phyloP scores from a whole-genome alignment of 2,113 vertebrate species.

The Xyliphius kryptos region DNA sequence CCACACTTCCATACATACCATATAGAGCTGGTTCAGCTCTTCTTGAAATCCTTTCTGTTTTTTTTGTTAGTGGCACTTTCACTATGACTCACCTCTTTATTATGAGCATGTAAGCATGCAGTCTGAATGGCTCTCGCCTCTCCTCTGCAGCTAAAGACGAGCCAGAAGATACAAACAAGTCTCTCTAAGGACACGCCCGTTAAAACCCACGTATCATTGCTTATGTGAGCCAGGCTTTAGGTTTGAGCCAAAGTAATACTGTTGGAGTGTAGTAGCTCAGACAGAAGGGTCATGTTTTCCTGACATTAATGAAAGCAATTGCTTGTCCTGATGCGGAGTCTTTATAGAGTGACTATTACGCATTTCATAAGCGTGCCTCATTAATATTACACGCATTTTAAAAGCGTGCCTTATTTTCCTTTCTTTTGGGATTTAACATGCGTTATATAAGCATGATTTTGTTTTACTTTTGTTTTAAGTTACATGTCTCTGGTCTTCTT shows the following conservation, averaged over 20 bases:
- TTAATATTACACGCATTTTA: too few species aligned
- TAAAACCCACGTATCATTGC: slow-evolving; percentile 15
- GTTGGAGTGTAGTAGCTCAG: slow-evolving; percentile 20
- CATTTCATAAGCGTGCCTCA: too few species aligned
- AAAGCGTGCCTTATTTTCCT: too few species aligned
- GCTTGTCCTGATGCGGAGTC: slow-evolving; percentile 11
- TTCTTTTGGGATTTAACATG: too few species aligned
- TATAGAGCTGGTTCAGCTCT: too few species aligned
- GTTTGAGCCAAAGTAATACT: slow-evolving; percentile 28
- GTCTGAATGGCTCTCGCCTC: slow-evolving; percentile 12
- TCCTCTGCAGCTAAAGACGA: slow-evolving; percentile 33
- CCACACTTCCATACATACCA: too few species aligned
- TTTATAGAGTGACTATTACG: too few species aligned
- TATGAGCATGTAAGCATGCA: slow-evolving; percentile 29
- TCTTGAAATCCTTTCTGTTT: too few species aligned
- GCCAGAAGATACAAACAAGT: slow-evolving; percentile 19
- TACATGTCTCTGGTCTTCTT: too few species aligned
- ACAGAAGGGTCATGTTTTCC: slow-evolving; percentile 30
- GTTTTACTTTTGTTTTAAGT: too few species aligned
- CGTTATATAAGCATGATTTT: too few species aligned
- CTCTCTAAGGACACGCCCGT: slow-evolving; percentile 11
- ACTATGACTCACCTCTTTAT: slow-evolving; percentile 39
- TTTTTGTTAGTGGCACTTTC: slow-evolving; percentile 15
- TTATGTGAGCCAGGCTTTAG: slow-evolving; percentile 12
- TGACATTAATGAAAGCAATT: slow-evolving; percentile 27